Evolutionary conservation across 2,113 vertebrate genomes (phyloP).

Genomic region (human): DNA sequence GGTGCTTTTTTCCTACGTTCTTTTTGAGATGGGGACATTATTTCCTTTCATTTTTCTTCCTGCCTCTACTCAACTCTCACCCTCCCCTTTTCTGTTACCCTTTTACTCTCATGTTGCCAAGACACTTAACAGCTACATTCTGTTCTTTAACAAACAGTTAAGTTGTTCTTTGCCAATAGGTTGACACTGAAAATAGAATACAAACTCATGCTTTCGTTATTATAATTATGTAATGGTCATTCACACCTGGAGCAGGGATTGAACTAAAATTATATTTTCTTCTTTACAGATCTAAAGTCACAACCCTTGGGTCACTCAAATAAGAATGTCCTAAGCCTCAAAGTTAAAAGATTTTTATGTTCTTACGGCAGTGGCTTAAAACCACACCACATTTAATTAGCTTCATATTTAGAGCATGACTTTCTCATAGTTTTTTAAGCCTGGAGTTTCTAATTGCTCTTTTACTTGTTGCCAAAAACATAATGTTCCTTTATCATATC

Average conservation of each 20-base stretch:
- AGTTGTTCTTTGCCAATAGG: background rate
- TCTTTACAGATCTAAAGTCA: background rate
- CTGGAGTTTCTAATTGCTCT: background rate
- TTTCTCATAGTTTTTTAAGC: background rate
- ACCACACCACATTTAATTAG: background rate
- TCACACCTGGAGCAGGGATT: background rate
- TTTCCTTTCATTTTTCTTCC: background rate
- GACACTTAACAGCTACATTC: background rate
- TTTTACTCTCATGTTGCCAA: background rate
- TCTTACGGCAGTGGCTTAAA: background rate
- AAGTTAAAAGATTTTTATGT: background rate
- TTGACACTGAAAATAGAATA: background rate
- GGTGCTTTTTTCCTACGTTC: background rate
- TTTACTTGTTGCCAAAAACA: background rate
- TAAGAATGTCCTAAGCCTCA: background rate
- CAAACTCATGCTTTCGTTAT: background rate
- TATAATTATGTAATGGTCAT: background rate
- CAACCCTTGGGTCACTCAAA: background rate
- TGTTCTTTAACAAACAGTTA: background rate
- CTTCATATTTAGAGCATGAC: background rate
- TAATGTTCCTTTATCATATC: background rate
- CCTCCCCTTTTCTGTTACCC: background rate
- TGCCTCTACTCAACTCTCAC: background rate
- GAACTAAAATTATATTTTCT: background rate
- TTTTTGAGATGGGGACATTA: background rate